Conservation (phyloP, 1,140 invertebrate species). For the Drosophila navojoa region DNA sequence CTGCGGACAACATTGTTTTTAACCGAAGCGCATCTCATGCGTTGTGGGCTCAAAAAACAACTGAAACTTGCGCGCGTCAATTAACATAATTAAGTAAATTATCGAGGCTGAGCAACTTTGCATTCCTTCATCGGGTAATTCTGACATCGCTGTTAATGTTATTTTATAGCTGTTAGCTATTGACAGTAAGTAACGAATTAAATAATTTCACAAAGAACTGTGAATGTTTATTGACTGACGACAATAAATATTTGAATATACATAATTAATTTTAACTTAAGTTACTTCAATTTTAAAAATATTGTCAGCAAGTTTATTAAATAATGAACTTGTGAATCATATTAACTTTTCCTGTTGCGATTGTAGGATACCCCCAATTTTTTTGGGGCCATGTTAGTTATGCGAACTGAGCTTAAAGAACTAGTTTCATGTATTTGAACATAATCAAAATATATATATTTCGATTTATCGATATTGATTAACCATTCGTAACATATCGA, state of each 20-base stretch:
- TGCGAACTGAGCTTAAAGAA: neutral
- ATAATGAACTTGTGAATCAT: too few relatives aligned
- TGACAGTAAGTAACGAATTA: neutral
- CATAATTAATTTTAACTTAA: too few relatives aligned
- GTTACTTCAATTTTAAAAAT: too few relatives aligned
- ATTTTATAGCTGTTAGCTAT: neutral
- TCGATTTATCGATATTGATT: conserved; percentile 8
- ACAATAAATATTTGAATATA: too few relatives aligned
- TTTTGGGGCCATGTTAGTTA: too few relatives aligned
- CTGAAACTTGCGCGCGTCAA: conserved; percentile 11
- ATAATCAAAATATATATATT: neutral
- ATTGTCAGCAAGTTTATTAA: too few relatives aligned
- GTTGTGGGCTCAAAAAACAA: conserved; percentile 10
- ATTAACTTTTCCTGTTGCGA: too few relatives aligned
- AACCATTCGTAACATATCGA: conserved; percentile 3
- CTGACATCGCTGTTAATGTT: too few relatives aligned
- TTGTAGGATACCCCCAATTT: too few relatives aligned
- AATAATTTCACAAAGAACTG: too few relatives aligned
- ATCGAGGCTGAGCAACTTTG: neutral
- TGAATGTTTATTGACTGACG: too few relatives aligned
- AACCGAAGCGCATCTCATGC: neutral
- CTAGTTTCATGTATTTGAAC: neutral
- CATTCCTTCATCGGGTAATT: too few relatives aligned
- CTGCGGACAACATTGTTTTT: neutral
- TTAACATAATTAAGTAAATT: neutral